Evolutionary conservation across 1,140 invertebrate species (phyloP).

Genomic region (Drosophila lini): DNA sequence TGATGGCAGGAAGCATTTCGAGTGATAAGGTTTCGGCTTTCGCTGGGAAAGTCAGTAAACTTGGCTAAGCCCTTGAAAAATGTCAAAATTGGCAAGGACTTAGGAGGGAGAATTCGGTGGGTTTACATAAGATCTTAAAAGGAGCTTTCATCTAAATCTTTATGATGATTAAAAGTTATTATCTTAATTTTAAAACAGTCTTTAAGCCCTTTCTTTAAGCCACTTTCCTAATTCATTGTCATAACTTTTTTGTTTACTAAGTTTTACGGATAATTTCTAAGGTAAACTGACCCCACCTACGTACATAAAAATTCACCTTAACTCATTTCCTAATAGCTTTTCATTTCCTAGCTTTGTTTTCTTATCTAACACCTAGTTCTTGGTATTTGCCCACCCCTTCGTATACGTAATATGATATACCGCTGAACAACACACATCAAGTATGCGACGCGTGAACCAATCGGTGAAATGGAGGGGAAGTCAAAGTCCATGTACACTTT

Average conservation of each 20-base stretch:
- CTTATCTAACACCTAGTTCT: constrained; percentile 18
- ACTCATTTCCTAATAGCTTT: constrained; percentile 40
- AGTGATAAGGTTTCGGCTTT: constrained; percentile 12
- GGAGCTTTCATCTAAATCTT: neutral
- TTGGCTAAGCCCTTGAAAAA: constrained; percentile 17
- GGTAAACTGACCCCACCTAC: too few species aligned
- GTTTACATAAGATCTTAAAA: neutral
- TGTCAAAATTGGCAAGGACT: constrained; percentile 5
- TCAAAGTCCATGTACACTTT: neutral
- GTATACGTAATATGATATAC: constrained; percentile 38
- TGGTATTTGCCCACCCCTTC: neutral
- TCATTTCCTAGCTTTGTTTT: constrained; percentile 5
- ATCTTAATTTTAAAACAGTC: neutral
- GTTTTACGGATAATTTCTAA: neutral
- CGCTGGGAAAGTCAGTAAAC: neutral
- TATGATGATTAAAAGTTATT: neutral
- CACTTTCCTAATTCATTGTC: neutral
- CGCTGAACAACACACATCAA: constrained; percentile 18
- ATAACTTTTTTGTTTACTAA: neutral
- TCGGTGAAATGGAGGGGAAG: neutral
- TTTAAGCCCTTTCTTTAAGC: neutral
- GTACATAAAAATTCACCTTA: constrained; percentile 1
- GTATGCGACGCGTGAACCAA: constrained; percentile 40
- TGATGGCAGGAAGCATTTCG: constrained; percentile 13
- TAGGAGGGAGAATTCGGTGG: neutral